Evolutionary conservation across 2,888 invertebrate species (phyloP).

Genomic region (Apodemia hepburni): DNA sequence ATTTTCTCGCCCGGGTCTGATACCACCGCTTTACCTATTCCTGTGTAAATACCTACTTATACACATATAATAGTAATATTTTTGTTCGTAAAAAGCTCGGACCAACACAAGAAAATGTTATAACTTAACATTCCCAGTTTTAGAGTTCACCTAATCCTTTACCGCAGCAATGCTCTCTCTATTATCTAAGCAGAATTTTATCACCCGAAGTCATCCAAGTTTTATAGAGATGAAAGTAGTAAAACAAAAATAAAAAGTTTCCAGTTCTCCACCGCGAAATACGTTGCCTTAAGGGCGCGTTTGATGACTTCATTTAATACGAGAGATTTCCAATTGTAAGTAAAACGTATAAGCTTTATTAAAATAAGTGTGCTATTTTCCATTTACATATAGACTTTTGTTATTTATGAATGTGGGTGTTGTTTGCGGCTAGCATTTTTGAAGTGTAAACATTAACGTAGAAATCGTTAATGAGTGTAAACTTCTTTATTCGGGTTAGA

Average conservation of each 20-base stretch:
- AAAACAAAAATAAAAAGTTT: slow-evolving; percentile 7
- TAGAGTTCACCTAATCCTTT: background rate
- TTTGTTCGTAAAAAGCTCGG: no score
- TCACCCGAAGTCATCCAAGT: background rate
- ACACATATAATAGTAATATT: no score
- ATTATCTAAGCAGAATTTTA: background rate
- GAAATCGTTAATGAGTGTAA: no score
- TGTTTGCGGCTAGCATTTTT: no score
- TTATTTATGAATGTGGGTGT: no score
- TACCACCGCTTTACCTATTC: no score
- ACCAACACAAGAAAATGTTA: background rate
- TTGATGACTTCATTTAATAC: slow-evolving; percentile 5
- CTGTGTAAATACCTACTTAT: no score
- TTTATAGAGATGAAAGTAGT: slow-evolving; percentile 1
- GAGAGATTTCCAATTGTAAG: slow-evolving; percentile 3
- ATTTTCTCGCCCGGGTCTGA: no score
- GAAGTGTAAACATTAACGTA: no score
- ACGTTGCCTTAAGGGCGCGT: slow-evolving; percentile 3
- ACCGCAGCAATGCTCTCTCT: background rate
- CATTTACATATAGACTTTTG: background rate
- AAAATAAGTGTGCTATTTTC: background rate
- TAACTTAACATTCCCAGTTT: background rate
- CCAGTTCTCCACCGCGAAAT: background rate
- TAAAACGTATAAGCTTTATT: slow-evolving; percentile 9
- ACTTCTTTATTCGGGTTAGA: no score